These are phyloP conservation scores for Nibea albiflora DNA, from an alignment of 2,113 vertebrate species.

Conservation along the genomic window DNA sequence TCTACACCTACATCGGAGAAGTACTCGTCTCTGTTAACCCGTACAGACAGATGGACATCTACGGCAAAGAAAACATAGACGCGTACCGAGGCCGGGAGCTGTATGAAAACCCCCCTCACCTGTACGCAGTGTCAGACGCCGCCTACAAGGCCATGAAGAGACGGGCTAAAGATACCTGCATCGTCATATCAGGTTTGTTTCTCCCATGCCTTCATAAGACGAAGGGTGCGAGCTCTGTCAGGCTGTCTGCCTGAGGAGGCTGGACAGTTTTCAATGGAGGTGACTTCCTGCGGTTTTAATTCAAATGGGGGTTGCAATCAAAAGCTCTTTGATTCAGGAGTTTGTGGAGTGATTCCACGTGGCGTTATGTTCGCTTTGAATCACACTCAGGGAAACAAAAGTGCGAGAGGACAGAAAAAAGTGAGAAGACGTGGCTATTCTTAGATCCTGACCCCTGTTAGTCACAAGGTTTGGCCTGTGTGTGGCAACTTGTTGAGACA, in stretches of 20 bases:
- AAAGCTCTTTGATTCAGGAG: not conserved
- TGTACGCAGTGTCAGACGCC: constrained; percentile 91
- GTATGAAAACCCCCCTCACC: constrained; percentile 93
- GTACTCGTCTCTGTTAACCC: constrained; percentile 96
- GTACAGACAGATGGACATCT: constrained; percentile 88
- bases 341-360: not conserved
- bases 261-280: not conserved
- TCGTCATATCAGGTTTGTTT: constrained; percentile 93
- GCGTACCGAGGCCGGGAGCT: constrained; percentile 90
- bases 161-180: constrained; percentile 93
- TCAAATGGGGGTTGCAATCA: not conserved
- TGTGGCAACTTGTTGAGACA: not conserved
- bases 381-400: not conserved
- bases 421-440: not conserved
- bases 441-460: not conserved
- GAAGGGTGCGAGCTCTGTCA: not conserved
- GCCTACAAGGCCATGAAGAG: constrained; percentile 97
- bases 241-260: not conserved
- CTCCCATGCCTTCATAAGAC: too few species aligned
- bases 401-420: not conserved
- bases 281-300: not conserved
- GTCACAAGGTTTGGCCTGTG: not conserved
- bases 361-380: not conserved
- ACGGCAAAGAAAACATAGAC: constrained; percentile 85
- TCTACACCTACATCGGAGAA: constrained; percentile 96